Percentiles rank a stretch among this genome's conserved stretches.
These are phyloP conservation scores for Peucedramus taeniatus DNA, from an alignment of 2,113 vertebrate species.

Conservation along the genomic window DNA sequence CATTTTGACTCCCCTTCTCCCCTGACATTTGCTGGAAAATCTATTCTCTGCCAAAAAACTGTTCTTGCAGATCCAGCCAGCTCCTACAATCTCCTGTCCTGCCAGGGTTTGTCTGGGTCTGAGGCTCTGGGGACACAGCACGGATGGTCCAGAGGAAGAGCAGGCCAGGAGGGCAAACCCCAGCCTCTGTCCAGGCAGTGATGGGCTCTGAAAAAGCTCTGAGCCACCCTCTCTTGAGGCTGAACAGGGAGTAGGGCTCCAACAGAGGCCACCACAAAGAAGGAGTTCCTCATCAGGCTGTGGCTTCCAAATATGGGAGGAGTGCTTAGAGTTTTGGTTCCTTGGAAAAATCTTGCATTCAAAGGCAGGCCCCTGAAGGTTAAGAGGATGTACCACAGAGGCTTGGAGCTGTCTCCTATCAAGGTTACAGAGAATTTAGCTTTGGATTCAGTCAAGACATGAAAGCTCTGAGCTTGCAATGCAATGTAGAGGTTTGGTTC, in stretches of 20 bases:
- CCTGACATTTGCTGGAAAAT: constrained; percentile 52
- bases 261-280: not conserved
- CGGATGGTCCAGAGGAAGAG: not conserved
- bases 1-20: constrained; percentile 47
- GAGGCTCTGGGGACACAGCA: not conserved
- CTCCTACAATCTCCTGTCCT: not conserved
- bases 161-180: not conserved
- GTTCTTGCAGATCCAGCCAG: not conserved
- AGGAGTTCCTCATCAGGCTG: not conserved
- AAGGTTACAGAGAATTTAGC: not conserved
- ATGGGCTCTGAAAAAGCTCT: not conserved
- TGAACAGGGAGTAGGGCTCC: fast-evolving
- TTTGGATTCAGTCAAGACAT: not conserved
- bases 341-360: not conserved
- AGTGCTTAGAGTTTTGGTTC: not conserved
- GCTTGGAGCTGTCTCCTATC: not conserved
- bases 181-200: not conserved
- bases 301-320: not conserved
- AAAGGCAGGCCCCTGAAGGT: not conserved
- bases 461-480: not conserved
- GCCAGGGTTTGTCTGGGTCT: not conserved
- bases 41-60: constrained; percentile 6
- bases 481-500: not conserved
- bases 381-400: not conserved
- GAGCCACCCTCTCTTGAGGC: not conserved